These are phyloP conservation scores for Aphelocoma californica DNA, from an alignment of 2,797 vertebrate species.

Conservation along the genomic window DNA sequence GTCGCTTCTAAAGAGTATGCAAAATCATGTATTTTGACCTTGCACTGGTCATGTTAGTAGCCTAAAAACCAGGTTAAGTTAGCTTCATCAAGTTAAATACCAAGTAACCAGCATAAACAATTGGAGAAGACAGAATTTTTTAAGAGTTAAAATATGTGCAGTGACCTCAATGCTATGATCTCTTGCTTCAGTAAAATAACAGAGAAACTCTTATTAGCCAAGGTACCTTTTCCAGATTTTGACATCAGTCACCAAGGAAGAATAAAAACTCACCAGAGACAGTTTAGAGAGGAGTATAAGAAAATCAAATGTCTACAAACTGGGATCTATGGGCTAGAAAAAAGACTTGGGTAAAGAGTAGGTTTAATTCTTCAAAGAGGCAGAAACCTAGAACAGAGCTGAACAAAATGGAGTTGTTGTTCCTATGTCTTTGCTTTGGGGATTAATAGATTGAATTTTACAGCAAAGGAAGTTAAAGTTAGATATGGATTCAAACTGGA, in stretches of 20 bases:
- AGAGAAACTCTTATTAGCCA: not conserved
- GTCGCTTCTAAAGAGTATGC: not conserved
- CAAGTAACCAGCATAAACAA: not conserved
- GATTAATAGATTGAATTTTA: not conserved
- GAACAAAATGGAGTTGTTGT: not conserved
- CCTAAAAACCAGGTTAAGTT: not conserved
- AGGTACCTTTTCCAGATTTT: not conserved
- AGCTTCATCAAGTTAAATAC: not conserved
- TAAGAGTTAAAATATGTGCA: not conserved
- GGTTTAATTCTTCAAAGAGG: not conserved
- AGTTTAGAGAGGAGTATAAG: not conserved
- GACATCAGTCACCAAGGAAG: not conserved
- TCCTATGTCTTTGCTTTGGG: not conserved
- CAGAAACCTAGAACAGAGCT: not conserved
- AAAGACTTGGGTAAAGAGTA: not conserved
- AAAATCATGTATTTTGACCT: not conserved
- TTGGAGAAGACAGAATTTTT: not conserved
- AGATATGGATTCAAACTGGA: not conserved
- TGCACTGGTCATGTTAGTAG: not conserved
- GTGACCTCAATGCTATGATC: not conserved
- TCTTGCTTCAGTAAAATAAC: not conserved
- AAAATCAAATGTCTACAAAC: not conserved
- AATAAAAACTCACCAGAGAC: not conserved
- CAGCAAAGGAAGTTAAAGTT: not conserved
- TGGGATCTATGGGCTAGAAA: not conserved